Base-by-base conservation (phyloP, 2,888 invertebrate species). In the Melinopterus prodromus region DNA sequence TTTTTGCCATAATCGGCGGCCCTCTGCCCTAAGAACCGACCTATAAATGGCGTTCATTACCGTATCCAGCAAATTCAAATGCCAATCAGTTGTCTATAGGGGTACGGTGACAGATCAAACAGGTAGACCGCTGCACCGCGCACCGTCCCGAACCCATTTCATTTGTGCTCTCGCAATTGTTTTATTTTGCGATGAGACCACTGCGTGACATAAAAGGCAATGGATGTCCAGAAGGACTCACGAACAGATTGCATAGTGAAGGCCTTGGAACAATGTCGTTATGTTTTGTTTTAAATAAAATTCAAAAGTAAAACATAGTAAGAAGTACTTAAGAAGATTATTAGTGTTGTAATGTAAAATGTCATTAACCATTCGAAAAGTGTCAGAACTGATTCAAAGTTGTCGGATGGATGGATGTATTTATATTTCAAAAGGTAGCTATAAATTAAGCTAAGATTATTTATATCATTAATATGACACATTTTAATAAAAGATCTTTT, bases 11-110 rank as follows among this genome's bases (percentile, higher is more conserved):
- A 74, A 74, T 35, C 74, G 71, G 71, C 26, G 7, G 71, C 9
- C 36, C 36, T 15, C 78, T 53, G 53, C 78, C 69, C 36, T 38
- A 71, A 36, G 38, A 77, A 70, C 77, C 85, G 84, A 85, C 82
- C 87, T 86, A 85, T 86, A 87, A 85, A 87, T 86, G 87, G 87
- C 82, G 82, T 83, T 86, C 85, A 85, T 85, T 85, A 84, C 85
- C 83, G 82, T 84, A 84, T 86, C 86, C 85, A 86, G 85, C 86
- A 86, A 86, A 87, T 86, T 87, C 86, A 86, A 86, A 87, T 86
- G 85, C 86, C 85, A 86, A 86, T 85, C 85, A 85, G 78, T 81
- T 79, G 82, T 81, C 82, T 82, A 79, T 53, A 53, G 53, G 53
- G 53, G 53, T 53, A 53, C 53, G 9, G 12, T 53, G 53, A 53